Conservation (phyloP, 2,888 invertebrate species). For the Lochmaea crataegi region DNA sequence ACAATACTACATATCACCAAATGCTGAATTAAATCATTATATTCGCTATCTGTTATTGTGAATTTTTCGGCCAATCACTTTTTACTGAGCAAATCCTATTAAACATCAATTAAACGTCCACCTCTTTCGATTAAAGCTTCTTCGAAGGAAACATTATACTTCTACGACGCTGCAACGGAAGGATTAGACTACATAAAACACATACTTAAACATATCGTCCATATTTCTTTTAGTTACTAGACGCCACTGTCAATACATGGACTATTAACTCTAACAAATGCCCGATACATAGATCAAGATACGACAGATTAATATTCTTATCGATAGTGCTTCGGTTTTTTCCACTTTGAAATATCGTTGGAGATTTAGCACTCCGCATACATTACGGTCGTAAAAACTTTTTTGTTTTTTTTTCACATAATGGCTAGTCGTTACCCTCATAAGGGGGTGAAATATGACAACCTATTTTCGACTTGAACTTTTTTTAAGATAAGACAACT, state of each 20-base stretch:
- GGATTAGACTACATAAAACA: neutral
- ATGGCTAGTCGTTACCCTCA: conserved; percentile 20
- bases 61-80: no score
- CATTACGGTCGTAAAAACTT: conserved; percentile 42
- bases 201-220: neutral
- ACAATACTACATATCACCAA: no score
- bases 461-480: conserved; percentile 18
- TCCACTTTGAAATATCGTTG: conserved; percentile 52
- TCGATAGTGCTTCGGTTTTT: conserved; percentile 44
- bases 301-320: conserved; percentile 50
- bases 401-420: conserved; percentile 23
- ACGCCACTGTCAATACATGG: conserved; percentile 15
- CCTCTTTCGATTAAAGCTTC: no score
- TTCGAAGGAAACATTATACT: no score
- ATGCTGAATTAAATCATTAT: no score
- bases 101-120: no score
- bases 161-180: no score
- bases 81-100: no score
- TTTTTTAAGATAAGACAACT: neutral
- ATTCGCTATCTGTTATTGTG: no score
- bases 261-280: conserved; percentile 18
- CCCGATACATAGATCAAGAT: conserved; percentile 34
- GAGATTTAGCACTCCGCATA: conserved; percentile 53
- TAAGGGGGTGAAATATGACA: conserved; percentile 21
- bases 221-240: neutral